Evolutionary conservation across 2,113 vertebrate species (phyloP).

Genomic region (Limnothrissa miodon): DNA sequence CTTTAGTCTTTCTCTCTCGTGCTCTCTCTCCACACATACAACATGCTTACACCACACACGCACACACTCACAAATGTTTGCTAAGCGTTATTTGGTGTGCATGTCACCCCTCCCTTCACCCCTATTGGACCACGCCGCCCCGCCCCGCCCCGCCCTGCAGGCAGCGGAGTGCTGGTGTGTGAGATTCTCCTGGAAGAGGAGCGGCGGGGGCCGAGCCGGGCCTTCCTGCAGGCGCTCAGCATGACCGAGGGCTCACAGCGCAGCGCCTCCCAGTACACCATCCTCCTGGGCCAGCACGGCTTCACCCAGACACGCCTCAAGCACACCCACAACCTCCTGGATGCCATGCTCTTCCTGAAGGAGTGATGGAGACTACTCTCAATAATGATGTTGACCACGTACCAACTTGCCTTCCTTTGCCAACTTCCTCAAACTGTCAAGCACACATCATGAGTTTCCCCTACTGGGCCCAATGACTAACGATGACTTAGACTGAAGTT

Average conservation of each 20-base stretch:
- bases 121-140: background rate
- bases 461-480: constrained; percentile 1
- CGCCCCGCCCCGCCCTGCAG: constrained; percentile 63
- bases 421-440: background rate
- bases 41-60: background rate
- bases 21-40: background rate
- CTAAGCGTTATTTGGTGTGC: background rate
- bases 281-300: constrained; percentile 73
- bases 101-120: background rate
- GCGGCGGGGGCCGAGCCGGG: constrained; percentile 66
- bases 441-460: background rate
- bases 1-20: too few species aligned
- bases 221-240: constrained; percentile 81
- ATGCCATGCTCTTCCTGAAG: constrained; percentile 77
- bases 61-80: background rate
- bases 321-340: constrained; percentile 76
- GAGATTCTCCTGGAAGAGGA: constrained; percentile 82
- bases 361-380: constrained; percentile 33
- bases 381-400: background rate
- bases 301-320: constrained; percentile 68
- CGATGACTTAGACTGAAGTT: too few species aligned
- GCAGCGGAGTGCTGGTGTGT: constrained; percentile 78
- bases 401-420: constrained; percentile 8
- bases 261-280: constrained; percentile 73
- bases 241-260: constrained; percentile 83